phyloP scores from a whole-genome alignment of 2,888 invertebrate species.

The Monopis laevigella region DNA sequence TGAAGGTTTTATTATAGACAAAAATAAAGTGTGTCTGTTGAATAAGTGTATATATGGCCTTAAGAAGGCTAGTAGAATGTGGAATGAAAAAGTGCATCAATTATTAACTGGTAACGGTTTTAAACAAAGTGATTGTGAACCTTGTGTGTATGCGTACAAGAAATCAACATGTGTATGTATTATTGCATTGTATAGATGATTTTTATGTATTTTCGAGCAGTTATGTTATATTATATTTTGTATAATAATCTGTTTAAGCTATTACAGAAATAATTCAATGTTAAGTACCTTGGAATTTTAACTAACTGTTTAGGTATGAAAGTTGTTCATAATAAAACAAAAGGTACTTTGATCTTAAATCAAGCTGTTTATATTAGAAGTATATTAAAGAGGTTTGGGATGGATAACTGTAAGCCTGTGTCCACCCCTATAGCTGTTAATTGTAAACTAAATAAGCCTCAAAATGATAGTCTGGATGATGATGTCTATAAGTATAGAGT shows the following conservation, averaged over 20 bases:
- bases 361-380: background rate
- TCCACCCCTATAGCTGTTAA: too few species aligned
- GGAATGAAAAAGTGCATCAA: slow-evolving; percentile 11
- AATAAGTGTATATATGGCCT: slow-evolving; percentile 12
- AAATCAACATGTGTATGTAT: too few species aligned
- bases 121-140: background rate
- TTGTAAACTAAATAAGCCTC: too few species aligned
- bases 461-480: background rate
- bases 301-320: background rate
- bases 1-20: too few species aligned
- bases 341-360: background rate
- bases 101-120: background rate
- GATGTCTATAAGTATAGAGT: slow-evolving; percentile 1
- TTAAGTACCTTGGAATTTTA: background rate
- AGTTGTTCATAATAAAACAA: background rate
- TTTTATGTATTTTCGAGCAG: background rate
- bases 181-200: slow-evolving; percentile 8
- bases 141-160: slow-evolving; percentile 2
- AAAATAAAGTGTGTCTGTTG: background rate
- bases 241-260: background rate
- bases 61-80: slow-evolving; percentile 11
- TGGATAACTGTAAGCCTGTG: slow-evolving; percentile 12
- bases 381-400: background rate
- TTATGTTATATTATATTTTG: background rate
- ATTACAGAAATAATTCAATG: background rate